These are phyloP conservation scores for Heliconius ismenius DNA, from an alignment of 2,888 invertebrate genomes.

Conservation along the genomic window DNA sequence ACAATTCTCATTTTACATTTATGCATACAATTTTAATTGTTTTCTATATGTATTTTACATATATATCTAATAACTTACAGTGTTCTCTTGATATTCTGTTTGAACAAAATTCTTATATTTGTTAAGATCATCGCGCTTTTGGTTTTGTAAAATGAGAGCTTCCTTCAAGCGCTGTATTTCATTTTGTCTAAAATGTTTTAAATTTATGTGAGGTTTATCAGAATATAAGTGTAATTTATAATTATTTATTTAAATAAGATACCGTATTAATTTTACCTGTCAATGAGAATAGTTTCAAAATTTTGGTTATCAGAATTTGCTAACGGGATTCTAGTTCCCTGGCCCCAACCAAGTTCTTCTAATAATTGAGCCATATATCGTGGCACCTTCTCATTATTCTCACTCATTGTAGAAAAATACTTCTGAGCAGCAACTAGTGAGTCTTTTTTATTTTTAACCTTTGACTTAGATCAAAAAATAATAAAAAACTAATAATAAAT, in stretches of 20 bases:
- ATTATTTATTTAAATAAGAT: background rate
- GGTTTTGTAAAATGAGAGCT: conserved; percentile 61
- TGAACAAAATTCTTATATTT: conserved; percentile 72
- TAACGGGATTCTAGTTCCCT: conserved; percentile 89
- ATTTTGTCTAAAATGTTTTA: conserved; percentile 63
- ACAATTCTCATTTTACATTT: too few relatives aligned
- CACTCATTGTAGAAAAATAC: conserved; percentile 53
- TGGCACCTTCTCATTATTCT: conserved; percentile 55
- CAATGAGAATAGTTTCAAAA: conserved; percentile 64
- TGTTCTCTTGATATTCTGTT: conserved; percentile 77
- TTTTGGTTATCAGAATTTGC: conserved; percentile 87
- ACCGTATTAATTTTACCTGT: conserved; percentile 55
- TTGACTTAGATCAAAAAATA: background rate
- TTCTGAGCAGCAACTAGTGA: background rate
- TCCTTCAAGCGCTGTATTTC: conserved; percentile 73
- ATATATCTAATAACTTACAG: conserved; percentile 55
- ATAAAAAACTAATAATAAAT: background rate
- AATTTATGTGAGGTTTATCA: background rate
- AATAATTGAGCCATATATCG: conserved; percentile 84
- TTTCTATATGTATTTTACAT: background rate
- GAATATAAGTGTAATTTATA: background rate
- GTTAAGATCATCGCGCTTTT: conserved; percentile 70
- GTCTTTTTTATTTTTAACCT: background rate
- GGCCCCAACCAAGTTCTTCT: conserved; percentile 87
- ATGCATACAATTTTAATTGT: background rate